Base-by-base conservation (phyloP, 1,140 invertebrate genomes). In the Tetraneura akinire region DNA sequence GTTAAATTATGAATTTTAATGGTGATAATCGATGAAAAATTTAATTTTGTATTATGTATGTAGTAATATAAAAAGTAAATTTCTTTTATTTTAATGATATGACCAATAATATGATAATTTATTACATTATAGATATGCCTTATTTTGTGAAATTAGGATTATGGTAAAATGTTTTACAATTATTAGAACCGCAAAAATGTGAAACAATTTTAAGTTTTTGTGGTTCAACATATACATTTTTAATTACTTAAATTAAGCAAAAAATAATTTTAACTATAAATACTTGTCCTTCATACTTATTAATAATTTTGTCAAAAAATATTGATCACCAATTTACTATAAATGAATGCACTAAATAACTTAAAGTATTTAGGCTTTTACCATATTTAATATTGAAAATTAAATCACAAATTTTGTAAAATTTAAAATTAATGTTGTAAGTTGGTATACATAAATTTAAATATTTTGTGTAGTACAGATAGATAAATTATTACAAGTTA, bases 61-160 rank as follows among this genome's bases (percentile, higher is more conserved):
- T 53, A n/a, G 1, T 1, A n/a, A 49, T 49, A 1, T 23, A 29
- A 32, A 62, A 18, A 32, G 49, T 70, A 18, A 26, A 70, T 51
- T 70, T 70, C 13, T 70, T 45, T 70, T 70, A 70, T 49, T 49
- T 49, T 70, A 70, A 49, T 70, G 68, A 70, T 70, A 70, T 70
- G 68, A 70, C 49, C 45, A 70, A 70, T 49, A 70, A 70, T 26
- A 49, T 49, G 18, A 70, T 70, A 47, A 9, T 47, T 70, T 70
- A 49, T 18, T 45, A 26, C 8, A 47, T 51, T 29, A 37, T 8
- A 70, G 45, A 70, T 70, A 70, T 70, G 68, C 23, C 21, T 37
- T 37, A 47, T 16, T 62, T 70, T 70, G 29, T 70, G 62, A 26
- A 57, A 29, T 51, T 49, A 29, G n/a, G n/a, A n/a, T n/a, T n/a